These are phyloP conservation scores for Caerostris darwini DNA, from an alignment of 1,140 invertebrate species.

Conservation along the genomic window DNA sequence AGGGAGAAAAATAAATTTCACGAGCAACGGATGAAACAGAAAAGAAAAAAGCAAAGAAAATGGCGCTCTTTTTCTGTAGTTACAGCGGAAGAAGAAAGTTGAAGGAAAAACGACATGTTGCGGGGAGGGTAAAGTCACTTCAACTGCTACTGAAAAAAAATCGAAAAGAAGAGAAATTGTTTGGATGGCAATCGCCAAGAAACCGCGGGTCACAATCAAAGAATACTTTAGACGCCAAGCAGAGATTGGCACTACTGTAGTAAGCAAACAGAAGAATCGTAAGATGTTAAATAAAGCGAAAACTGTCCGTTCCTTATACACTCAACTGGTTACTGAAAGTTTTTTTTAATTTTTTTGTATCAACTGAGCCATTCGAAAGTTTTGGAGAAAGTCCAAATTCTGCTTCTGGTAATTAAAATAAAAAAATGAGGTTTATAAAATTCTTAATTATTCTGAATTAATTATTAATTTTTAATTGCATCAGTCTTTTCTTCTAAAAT, in stretches of 20 bases:
- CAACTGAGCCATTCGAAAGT: too few relatives aligned
- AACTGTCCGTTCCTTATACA: too few relatives aligned
- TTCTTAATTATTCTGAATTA: too few relatives aligned
- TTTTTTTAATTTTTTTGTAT: too few relatives aligned
- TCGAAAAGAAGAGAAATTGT: not conserved
- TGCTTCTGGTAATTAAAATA: too few relatives aligned
- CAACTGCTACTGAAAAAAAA: not conserved
- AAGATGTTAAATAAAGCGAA: not conserved
- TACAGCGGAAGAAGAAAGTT: not conserved
- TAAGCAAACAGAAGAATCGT: not conserved
- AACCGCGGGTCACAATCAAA: slow-evolving; percentile 49
- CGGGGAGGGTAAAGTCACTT: not conserved
- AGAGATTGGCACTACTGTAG: not conserved
- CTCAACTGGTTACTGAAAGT: too few relatives aligned
- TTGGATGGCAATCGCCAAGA: slow-evolving; percentile 52
- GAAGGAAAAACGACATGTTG: slow-evolving; percentile 41
- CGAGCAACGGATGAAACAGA: not conserved
- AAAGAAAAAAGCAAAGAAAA: not conserved
- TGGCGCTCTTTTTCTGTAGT: not conserved
- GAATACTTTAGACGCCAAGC: slow-evolving; percentile 46
- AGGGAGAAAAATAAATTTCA: not conserved
- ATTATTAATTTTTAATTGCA: too few relatives aligned
- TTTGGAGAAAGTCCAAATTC: too few relatives aligned
- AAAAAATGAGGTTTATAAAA: too few relatives aligned
- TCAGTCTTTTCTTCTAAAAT: too few relatives aligned